A percentile compares a stretch with the other conserved stretches of the same genome.
phyloP scores from a whole-genome alignment of 1,140 invertebrate genomes.

The Pectinophora gossypiella region DNA sequence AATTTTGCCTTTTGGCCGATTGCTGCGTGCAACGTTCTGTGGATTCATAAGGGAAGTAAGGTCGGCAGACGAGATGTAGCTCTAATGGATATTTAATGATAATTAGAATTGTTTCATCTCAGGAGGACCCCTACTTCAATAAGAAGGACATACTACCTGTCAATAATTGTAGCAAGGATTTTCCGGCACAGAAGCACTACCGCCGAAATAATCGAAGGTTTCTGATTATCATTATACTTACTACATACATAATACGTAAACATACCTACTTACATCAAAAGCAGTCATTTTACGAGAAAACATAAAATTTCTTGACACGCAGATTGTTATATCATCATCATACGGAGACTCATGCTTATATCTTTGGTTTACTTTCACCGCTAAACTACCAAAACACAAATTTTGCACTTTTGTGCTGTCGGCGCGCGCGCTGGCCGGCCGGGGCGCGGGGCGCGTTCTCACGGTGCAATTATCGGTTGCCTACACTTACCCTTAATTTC shows the following conservation, averaged over 20 bases:
- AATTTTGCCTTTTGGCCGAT: slow-evolving; percentile 34
- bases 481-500: slow-evolving; percentile 62
- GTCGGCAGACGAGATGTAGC: slow-evolving; percentile 13
- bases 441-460: slow-evolving; percentile 32
- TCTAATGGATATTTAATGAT: background rate
- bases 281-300: too few species aligned
- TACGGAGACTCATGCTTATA: background rate
- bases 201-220: too few species aligned
- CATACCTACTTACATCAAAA: too few species aligned
- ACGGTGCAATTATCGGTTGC: slow-evolving; percentile 63
- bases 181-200: too few species aligned
- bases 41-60: slow-evolving; percentile 17
- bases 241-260: too few species aligned
- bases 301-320: too few species aligned
- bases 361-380: background rate
- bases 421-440: slow-evolving; percentile 20
- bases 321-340: too few species aligned
- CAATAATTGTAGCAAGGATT: too few species aligned
- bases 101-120: too few species aligned
- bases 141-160: too few species aligned
- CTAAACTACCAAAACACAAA: background rate
- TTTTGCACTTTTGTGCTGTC: slow-evolving; percentile 21
- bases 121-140: too few species aligned
- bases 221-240: too few species aligned
- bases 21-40: slow-evolving; percentile 20